Percentiles rank a stretch among this genome's conserved stretches.
phyloP scores from a whole-genome alignment of 2,797 vertebrate genomes.

The Trachurus trachurus region DNA sequence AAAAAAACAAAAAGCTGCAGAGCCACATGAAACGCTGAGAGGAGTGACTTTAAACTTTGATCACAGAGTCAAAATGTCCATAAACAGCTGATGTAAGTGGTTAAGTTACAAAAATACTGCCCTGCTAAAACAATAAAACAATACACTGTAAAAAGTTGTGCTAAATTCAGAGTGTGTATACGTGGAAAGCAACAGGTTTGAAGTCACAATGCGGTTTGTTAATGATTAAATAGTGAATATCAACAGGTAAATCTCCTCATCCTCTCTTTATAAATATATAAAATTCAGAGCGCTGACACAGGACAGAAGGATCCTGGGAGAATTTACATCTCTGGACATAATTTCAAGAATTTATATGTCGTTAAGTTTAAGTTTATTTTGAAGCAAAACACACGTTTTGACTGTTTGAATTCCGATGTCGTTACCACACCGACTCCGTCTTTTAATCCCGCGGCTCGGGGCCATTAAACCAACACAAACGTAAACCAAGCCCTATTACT shows the following conservation, averaged over 20 bases:
- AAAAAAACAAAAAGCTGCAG: too few relatives aligned
- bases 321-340: constrained; percentile 23
- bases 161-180: background rate
- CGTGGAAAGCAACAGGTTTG: background rate
- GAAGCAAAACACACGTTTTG: constrained; percentile 49
- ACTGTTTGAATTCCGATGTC: constrained; percentile 57
- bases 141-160: background rate
- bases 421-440: constrained; percentile 20
- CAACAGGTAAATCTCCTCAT: background rate
- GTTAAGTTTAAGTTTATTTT: constrained; percentile 48
- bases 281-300: background rate
- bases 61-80: background rate
- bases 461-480: constrained; percentile 38
- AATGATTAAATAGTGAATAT: background rate
- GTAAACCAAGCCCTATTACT: constrained; percentile 54
- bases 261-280: background rate
- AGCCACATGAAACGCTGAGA: background rate
- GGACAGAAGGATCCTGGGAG: background rate
- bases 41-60: background rate
- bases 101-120: background rate
- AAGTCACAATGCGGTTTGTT: too few relatives aligned
- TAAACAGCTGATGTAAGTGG: too few relatives aligned
- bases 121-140: background rate
- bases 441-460: constrained; percentile 49
- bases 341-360: constrained; percentile 12